Base-by-base conservation (phyloP, 1,140 invertebrate genomes). In the Tetranychus cinnabarinus region DNA sequence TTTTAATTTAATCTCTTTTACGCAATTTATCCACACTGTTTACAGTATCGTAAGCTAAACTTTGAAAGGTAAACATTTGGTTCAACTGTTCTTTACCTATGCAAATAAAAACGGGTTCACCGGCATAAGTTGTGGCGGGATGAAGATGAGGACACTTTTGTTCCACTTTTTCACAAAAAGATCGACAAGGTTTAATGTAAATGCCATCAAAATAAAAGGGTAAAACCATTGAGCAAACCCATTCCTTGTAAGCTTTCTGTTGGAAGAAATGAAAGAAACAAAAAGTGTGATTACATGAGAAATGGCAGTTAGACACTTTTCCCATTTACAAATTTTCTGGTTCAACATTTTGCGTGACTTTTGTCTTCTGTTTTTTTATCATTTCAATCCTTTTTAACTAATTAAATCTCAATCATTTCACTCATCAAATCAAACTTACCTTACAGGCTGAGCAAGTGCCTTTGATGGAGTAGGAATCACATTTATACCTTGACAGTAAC, bases 81-180 rank as follows among this genome's bases (percentile, higher is more conserved):
- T 42, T 42, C 5, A 42, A 6, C 10, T 6, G 39, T 42, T 0
- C 39, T 50, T 35, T 57, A 68, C 67, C 67, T 59, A 67, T 66
- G 61, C 67, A 68, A 47, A 66, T 65, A 58, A 68, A 68, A 58
- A 68, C 67, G 34, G 67, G 67, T 61, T 68, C 66, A 36, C 67
- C 67, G 8, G 66, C 67, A 61, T 68, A 68, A 58, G 68, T 67
- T 36, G 61, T 62, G 45, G 61, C 63, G 23, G 67, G 67, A 64
- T 68, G 67, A 50, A 68, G 63, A 57, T 68, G 65, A 42, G 67
- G 67, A 64, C 67, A 68, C 59, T 59, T 62, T 56, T 67, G 65
- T 60, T 68, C 67, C 52, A 68, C 66, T 54, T 61, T 66, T 58
- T 68, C 65, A 60, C 67, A 68, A 47, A 66, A 59, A 35, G 52